Conservation (phyloP, 1,140 invertebrate genomes). For the Drosophila sproati region DNA sequence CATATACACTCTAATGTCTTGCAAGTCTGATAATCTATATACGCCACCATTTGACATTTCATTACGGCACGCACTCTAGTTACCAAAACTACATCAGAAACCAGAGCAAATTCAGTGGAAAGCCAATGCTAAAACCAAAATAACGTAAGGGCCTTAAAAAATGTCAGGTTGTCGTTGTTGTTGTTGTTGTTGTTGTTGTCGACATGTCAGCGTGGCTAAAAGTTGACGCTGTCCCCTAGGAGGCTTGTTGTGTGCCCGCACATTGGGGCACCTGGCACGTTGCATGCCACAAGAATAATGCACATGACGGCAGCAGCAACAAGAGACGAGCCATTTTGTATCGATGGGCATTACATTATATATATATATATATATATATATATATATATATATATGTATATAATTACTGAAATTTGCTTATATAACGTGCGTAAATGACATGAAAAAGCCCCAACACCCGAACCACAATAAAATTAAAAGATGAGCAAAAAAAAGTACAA, state of each 20-base stretch:
- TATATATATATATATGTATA: conserved; percentile 39
- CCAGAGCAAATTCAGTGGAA: conserved; percentile 24
- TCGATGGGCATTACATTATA: conserved; percentile 24
- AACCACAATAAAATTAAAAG: conserved; percentile 59
- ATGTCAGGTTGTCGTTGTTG: conserved; percentile 47
- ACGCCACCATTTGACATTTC: conserved; percentile 63
- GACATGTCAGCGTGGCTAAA: conserved; percentile 45
- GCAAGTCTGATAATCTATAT: conserved; percentile 23
- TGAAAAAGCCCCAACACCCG: not conserved
- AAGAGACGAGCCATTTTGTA: conserved; percentile 50
- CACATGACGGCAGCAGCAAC: conserved; percentile 47
- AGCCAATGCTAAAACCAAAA: conserved; percentile 38
- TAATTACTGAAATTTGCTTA: conserved; percentile 77
- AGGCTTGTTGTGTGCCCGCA: not conserved
- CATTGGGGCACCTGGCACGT: conserved; percentile 4
- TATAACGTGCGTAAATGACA: conserved; percentile 66
- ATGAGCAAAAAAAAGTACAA: conserved; percentile 57
- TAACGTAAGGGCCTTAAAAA: conserved; percentile 43
- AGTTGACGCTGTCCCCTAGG: conserved; percentile 33
- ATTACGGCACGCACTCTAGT: conserved; percentile 61
- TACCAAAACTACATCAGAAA: conserved; percentile 48
- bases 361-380: conserved; percentile 45
- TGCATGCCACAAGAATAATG: conserved; percentile 52
- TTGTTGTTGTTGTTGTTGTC: conserved; percentile 33
- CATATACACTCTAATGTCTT: conserved; percentile 4